These are phyloP conservation scores for Amphipoea lucens DNA, from an alignment of 2,888 invertebrate species.

Conservation along the genomic window DNA sequence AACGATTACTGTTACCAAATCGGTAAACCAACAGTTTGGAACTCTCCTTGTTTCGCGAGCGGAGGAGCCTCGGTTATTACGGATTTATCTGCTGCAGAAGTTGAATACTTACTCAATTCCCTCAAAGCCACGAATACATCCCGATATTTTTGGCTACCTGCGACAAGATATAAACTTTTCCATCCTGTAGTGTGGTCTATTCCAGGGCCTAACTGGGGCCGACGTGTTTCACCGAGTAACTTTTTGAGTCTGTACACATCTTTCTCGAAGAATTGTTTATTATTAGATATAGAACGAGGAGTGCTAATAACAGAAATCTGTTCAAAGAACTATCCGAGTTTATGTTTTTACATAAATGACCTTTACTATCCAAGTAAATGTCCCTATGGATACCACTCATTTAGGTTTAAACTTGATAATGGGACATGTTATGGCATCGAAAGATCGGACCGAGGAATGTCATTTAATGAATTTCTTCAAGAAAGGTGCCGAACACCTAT, in stretches of 20 bases:
- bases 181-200: conserved; percentile 86
- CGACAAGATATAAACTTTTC: conserved; percentile 81
- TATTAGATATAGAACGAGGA: conserved; percentile 76
- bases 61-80: conserved; percentile 84
- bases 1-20: conserved; percentile 83
- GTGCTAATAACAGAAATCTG: conserved; percentile 78
- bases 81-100: conserved; percentile 77
- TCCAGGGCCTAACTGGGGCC: conserved; percentile 87
- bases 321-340: conserved; percentile 76
- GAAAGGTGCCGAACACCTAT: conserved; percentile 79
- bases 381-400: conserved; percentile 81
- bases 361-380: conserved; percentile 80
- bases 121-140: conserved; percentile 74
- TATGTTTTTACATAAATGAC: conserved; percentile 84
- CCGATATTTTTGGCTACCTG: conserved; percentile 88
- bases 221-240: conserved; percentile 68
- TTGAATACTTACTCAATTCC: conserved; percentile 74
- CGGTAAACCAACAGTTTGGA: conserved; percentile 75
- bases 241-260: conserved; percentile 68
- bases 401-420: conserved; percentile 79
- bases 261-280: conserved; percentile 79
- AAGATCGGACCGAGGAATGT: conserved; percentile 71
- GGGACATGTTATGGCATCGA: conserved; percentile 84
- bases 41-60: conserved; percentile 82
- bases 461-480: conserved; percentile 75